Base-by-base conservation (phyloP, 2,888 invertebrate species). In the Lochmaea crataegi region DNA sequence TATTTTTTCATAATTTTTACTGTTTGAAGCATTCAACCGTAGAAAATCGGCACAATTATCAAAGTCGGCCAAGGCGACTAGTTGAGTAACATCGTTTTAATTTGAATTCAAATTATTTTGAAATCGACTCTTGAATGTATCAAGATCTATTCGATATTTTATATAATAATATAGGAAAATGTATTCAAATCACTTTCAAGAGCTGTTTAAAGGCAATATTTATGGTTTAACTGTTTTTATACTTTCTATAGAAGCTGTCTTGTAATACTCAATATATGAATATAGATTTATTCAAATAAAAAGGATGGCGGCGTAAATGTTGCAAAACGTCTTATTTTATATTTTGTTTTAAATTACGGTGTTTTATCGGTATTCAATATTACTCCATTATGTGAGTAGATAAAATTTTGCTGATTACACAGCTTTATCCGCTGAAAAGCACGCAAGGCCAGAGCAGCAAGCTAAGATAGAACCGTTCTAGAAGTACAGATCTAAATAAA, bases 31-130 rank as follows among this genome's bases (percentile, higher is more conserved):
- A 78, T 72, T 80, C 76, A 73, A 76, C 81, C 82, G 79, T 82
- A 75, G 68, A 76, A 74, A 81, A 80, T 80, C 80, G 80, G 77
- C 78, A 81, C 80, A 79, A 82, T 82, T 81, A 82, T 79, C 78
- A 76, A 81, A 79, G 77, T 82, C 77, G 82, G 82, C 80, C 82
- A 82, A 82, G 82, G 82, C 78, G 72, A 58, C 41, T n/a, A 2
- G 58, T 74, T 74, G 65, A 71, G 71, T 65, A 74, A 74, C 64
- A 71, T 58, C 67, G 66, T 68, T 66, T 74, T 53, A 67, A 67
- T 61, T 74, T 67, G 60, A 71, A 71, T 56, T 74, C 68, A 63
- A 71, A 48, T 45, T 45, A 64, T 71, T 74, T 71, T 65, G 74
- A 58, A 74, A 74, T 60, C 42, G 38, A 74, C 61, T 41, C 16